phyloP scores from a whole-genome alignment of 2,888 invertebrate genomes.

The Drosophila yooni region DNA sequence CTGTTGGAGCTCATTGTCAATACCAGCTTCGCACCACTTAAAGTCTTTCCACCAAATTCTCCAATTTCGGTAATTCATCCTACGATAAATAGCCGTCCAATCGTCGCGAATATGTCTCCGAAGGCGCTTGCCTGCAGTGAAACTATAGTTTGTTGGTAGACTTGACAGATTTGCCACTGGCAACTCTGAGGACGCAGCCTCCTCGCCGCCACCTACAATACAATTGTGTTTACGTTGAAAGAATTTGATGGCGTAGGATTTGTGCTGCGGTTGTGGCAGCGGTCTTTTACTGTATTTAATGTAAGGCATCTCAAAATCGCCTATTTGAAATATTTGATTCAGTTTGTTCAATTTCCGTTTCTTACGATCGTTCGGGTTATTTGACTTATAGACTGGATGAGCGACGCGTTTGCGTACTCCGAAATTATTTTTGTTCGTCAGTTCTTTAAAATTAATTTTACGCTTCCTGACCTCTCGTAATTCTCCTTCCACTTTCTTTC shows the following conservation, averaged over 20 bases:
- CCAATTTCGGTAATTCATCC: slow-evolving; percentile 42
- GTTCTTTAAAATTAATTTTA: background rate
- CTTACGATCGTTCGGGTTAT: background rate
- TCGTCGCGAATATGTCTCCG: slow-evolving; percentile 11
- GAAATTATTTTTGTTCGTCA: too few relatives aligned
- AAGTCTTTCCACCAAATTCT: slow-evolving; percentile 56
- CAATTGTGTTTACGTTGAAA: slow-evolving; percentile 19
- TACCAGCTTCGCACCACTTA: slow-evolving; percentile 38
- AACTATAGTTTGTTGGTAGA: background rate
- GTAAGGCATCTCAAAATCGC: slow-evolving; percentile 31
- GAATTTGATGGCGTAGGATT: slow-evolving; percentile 40
- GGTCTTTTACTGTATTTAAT: rapidly evolving
- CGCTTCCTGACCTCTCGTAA: background rate
- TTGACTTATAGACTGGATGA: too few relatives aligned
- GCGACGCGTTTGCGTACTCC: background rate
- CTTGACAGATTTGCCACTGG: background rate
- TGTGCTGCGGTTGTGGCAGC: slow-evolving; percentile 36
- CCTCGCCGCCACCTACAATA: slow-evolving; percentile 1
- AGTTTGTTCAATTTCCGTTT: background rate
- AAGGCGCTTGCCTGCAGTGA: background rate
- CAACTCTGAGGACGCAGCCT: background rate
- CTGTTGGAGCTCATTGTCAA: slow-evolving; percentile 31
- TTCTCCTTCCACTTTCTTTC: background rate
- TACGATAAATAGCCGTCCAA: slow-evolving; percentile 26
- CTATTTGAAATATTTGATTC: slow-evolving; percentile 23